phyloP scores from a whole-genome alignment of 1,140 invertebrate species.

The Cyclina sinensis region DNA sequence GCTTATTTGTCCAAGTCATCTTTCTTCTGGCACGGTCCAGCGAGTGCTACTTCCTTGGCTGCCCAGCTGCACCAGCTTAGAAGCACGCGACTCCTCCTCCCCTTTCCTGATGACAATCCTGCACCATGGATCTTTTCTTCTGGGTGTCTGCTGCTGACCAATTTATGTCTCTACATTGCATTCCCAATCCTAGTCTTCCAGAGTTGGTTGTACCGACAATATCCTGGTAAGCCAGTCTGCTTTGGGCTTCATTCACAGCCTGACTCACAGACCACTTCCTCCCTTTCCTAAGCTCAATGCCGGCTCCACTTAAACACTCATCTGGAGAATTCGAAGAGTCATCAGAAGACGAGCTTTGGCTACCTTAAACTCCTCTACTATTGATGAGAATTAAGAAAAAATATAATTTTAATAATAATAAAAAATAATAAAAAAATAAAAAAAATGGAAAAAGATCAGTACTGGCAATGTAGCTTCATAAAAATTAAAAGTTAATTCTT shows the following conservation, averaged over 20 bases:
- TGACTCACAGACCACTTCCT: conserved; percentile 36
- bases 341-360: background rate
- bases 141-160: background rate
- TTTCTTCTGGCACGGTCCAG: conserved; percentile 1
- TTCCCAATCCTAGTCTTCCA: background rate
- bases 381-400: too few species aligned
- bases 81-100: conserved; percentile 79
- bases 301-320: conserved; percentile 3
- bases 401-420: too few species aligned
- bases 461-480: too few species aligned
- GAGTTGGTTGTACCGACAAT: too few species aligned
- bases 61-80: background rate
- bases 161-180: background rate
- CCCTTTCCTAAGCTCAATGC: conserved; percentile 3
- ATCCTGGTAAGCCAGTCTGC: background rate
- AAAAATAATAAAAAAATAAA: too few species aligned
- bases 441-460: too few species aligned
- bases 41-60: background rate
- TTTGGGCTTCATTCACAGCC: background rate
- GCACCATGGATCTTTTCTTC: conserved; percentile 19
- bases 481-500: too few species aligned
- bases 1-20: background rate
- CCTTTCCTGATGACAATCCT: background rate
- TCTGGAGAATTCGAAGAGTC: conserved; percentile 13
- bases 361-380: conserved; percentile 1